These are phyloP conservation scores for Leptarthrus brevirostris DNA, from an alignment of 2,888 invertebrate species.

Conservation along the genomic window DNA sequence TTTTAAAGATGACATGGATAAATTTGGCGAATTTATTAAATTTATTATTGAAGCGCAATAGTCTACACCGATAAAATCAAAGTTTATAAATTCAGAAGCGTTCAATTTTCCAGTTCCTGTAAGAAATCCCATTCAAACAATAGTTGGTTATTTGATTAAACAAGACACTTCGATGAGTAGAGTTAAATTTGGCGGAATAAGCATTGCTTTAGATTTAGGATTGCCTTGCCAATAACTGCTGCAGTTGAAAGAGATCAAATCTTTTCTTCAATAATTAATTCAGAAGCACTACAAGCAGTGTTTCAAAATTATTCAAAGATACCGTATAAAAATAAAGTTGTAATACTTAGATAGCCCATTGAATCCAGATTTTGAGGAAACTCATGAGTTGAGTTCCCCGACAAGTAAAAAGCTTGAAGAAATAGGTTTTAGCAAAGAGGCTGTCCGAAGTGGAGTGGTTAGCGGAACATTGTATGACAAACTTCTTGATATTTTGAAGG, in stretches of 20 bases:
- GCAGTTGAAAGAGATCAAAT: constrained; percentile 64
- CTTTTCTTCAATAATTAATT: constrained; percentile 62
- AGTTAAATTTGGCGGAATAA: constrained; percentile 63
- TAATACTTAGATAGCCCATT: constrained; percentile 61
- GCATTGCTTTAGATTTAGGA: constrained; percentile 61
- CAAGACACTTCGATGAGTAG: constrained; percentile 66
- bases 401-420: constrained; percentile 69
- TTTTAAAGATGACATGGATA: constrained; percentile 70
- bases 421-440: constrained; percentile 70
- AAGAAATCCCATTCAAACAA: constrained; percentile 60
- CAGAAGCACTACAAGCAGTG: constrained; percentile 61
- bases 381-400: constrained; percentile 67
- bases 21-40: constrained; percentile 66
- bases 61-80: constrained; percentile 55
- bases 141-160: constrained; percentile 61
- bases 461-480: constrained; percentile 73
- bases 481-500: constrained; percentile 69
- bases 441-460: constrained; percentile 72
- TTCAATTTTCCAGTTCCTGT: constrained; percentile 64
- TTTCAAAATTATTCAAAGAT: constrained; percentile 55
- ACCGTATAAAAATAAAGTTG: constrained; percentile 23
- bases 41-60: constrained; percentile 51
- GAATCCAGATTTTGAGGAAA: constrained; percentile 67
- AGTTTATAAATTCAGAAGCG: constrained; percentile 36
- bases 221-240: constrained; percentile 62